phyloP scores from a whole-genome alignment of 1,140 invertebrate genomes.

The Anastrepha obliqua region DNA sequence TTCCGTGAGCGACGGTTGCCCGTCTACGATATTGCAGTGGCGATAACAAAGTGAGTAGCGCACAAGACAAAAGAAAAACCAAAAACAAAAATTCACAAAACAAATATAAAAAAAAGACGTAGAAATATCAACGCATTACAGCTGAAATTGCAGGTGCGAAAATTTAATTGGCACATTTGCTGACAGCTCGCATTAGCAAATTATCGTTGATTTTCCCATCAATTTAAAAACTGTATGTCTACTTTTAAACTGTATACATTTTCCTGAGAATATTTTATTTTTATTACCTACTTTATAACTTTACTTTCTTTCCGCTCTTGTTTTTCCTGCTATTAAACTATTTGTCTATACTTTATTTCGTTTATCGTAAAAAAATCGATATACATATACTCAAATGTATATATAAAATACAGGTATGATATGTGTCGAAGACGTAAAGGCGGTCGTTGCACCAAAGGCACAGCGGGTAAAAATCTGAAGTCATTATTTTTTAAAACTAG shows the following conservation, averaged over 20 bases:
- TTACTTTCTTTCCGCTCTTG: neutral
- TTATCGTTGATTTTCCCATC: neutral
- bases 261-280: neutral
- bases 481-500: neutral
- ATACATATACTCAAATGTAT: constrained; percentile 59
- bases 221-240: neutral
- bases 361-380: constrained; percentile 50
- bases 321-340: neutral
- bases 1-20: constrained; percentile 94
- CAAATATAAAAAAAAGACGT: neutral
- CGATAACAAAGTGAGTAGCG: constrained; percentile 93
- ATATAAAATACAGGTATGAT: constrained; percentile 87
- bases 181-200: neutral
- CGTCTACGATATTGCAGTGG: constrained; percentile 96
- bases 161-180: neutral
- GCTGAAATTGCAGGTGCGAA: constrained; percentile 22
- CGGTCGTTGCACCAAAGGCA: constrained; percentile 96
- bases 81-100: neutral
- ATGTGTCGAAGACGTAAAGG: constrained; percentile 95
- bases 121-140: neutral
- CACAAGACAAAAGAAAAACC: neutral
- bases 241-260: constrained; percentile 9
- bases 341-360: constrained; percentile 52
- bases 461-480: constrained; percentile 85
- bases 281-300: neutral